Percentiles rank a stretch among this genome's conserved stretches.
Conservation (phyloP, 2,113 vertebrate genomes). For the Axis porcinus region DNA sequence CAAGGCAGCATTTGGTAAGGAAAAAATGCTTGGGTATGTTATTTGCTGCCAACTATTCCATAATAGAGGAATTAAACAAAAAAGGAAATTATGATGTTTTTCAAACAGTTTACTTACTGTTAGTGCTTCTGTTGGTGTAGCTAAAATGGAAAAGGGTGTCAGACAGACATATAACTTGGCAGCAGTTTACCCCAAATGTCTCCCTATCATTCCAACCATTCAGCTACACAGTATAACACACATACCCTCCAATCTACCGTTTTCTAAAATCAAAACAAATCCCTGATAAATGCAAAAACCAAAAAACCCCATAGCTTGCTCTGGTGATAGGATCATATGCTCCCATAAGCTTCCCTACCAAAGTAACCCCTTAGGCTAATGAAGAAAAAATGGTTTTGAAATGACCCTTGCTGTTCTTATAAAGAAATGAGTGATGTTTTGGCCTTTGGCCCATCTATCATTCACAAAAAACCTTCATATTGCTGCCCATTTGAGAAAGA, state of each 20-base stretch:
- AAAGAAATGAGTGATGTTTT: constrained; percentile 1
- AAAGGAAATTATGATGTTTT: not conserved
- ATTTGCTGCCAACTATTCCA: not conserved
- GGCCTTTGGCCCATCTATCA: not conserved
- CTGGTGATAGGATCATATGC: not conserved
- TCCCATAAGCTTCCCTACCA: not conserved
- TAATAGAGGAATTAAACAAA: not conserved
- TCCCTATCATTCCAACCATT: not conserved
- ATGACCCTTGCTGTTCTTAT: not conserved
- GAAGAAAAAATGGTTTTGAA: not conserved
- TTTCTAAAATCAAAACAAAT: not conserved
- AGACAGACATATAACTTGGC: not conserved
- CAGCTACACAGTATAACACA: not conserved
- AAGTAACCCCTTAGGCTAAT: not conserved
- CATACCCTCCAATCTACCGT: not conserved
- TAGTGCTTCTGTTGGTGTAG: not conserved
- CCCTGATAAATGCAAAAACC: not conserved
- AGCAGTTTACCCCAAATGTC: not conserved
- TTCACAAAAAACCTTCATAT: constrained; percentile 3
- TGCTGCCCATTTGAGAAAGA: not conserved
- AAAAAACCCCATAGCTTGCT: not conserved
- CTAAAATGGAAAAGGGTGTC: not conserved
- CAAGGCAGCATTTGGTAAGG: not conserved
- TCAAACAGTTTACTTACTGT: not conserved
- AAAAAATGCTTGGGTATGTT: not conserved